Evolutionary conservation across 2,797 vertebrate genomes (phyloP).

Genomic region (Caiman crocodilus): DNA sequence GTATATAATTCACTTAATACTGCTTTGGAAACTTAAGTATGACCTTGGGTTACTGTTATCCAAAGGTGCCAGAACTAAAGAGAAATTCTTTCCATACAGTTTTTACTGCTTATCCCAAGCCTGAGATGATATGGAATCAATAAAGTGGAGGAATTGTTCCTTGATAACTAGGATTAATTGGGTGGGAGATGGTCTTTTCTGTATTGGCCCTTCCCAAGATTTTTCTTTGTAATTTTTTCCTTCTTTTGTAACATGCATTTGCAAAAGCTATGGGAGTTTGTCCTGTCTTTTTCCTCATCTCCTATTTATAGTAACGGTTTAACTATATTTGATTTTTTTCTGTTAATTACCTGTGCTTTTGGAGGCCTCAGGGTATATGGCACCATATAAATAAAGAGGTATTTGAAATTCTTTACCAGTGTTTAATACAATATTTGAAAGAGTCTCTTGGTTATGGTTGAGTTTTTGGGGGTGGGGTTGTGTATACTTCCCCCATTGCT

Average conservation of each 20-base stretch:
- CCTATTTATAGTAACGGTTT: neutral
- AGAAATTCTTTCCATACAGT: constrained; percentile 43
- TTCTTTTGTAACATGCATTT: neutral
- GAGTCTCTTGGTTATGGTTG: too few species aligned
- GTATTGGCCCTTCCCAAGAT: neutral
- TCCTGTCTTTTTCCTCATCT: neutral
- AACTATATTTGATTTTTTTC: constrained; percentile 2
- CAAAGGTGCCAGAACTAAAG: constrained; percentile 34
- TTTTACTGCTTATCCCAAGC: constrained; percentile 1
- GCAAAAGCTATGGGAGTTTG: neutral
- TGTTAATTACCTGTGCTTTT: neutral
- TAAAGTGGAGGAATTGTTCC: neutral
- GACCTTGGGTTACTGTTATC: constrained; percentile 1
- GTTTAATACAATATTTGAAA: too few species aligned
- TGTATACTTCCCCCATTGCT: neutral
- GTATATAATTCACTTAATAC: neutral
- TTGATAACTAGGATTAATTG: neutral
- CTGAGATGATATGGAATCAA: constrained; percentile 10
- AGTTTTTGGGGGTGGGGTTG: too few species aligned
- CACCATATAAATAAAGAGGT: constrained; percentile 46
- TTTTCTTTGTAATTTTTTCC: neutral
- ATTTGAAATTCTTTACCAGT: neutral
- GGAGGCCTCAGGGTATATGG: neutral
- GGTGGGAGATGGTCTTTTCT: neutral
- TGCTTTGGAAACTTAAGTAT: neutral